Evolutionary conservation across 2,888 invertebrate species (phyloP), one percentile per base, ranked within the genome.

Genomic region (Eupithecia dodoneata): DNA sequence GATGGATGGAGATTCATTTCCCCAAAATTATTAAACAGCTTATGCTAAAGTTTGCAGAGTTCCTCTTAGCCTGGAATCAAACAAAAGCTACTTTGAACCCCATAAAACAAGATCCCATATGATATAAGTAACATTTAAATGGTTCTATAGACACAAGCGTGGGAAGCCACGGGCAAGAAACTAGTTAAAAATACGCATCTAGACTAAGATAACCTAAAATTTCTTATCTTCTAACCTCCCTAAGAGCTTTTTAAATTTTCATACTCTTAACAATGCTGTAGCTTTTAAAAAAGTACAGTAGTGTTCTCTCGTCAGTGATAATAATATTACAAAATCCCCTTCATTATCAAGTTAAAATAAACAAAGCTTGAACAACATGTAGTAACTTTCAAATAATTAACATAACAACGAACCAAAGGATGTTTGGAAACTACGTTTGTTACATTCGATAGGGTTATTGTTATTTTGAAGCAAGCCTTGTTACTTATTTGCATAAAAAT

Each of bases 321-420:
- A 63, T 18, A 30, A 30, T 9, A 59, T 30, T 30, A 2, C 63
- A 10, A 63, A 4, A 63, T 63, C 9, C 42, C 42, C 3, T 66
- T 66, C 1, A 18, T 42, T 42, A 44, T 18, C 42, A 45, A n/a
- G 15, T 5, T 18, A n/a, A 18, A 47, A 45, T 12, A 70, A 70
- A 13, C 47, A 18, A 44, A 66, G 15, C 63, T 63, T 42, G 15
- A n/a, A 44, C 69, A 45, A 45, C 18, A 18, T 18, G 67, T 45
- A 45, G 69, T 74, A 86, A 88, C 93, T 93, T 92, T 92, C 92
- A 88, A 91, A 84, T 87, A 86, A 92, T 93, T 92, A 91, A 78
- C 92, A 93, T 93, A 89, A 93, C 89, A 93, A 91, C 80, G 74
- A 72, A 70, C 65, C 75, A 78, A 81, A 81, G 81, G 80, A 82